phyloP scores from a whole-genome alignment of 2,797 vertebrate genomes.

The Dipus sagitta region DNA sequence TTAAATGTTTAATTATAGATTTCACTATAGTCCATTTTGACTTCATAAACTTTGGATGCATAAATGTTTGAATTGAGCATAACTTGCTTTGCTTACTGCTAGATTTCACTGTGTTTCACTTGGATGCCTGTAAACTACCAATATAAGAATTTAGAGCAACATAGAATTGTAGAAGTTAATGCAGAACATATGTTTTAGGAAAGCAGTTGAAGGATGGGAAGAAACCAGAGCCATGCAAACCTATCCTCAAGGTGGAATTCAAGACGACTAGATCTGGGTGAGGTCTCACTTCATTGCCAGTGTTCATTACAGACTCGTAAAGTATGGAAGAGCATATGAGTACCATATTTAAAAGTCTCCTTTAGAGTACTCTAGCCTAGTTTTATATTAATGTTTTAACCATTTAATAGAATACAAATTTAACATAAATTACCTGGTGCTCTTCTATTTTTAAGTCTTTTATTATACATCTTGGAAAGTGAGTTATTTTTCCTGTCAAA shows the following conservation, averaged over 20 bases:
- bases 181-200: conserved; percentile 90
- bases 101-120: conserved; percentile 59
- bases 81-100: not conserved
- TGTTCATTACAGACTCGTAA: not conserved
- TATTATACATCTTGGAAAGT: conserved; percentile 37
- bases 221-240: conserved; percentile 99
- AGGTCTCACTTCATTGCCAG: conserved; percentile 72
- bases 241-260: conserved; percentile 99
- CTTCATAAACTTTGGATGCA: conserved; percentile 56
- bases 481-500: conserved; percentile 55
- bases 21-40: conserved; percentile 59
- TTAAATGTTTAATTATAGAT: conserved; percentile 64
- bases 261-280: conserved; percentile 98
- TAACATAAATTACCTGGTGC: conserved; percentile 12
- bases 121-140: conserved; percentile 60
- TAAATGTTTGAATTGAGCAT: conserved; percentile 43
- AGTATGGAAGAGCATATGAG: not conserved
- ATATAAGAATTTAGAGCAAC: conserved; percentile 59
- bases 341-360: conserved; percentile 12
- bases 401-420: conserved; percentile 53
- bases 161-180: conserved; percentile 84
- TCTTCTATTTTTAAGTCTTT: conserved; percentile 43
- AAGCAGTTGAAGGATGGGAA: conserved; percentile 99
- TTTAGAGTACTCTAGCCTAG: not conserved
- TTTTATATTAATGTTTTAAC: conserved; percentile 51